Conservation (phyloP, 2,797 vertebrate genomes). For the Eremophila alpestris region DNA sequence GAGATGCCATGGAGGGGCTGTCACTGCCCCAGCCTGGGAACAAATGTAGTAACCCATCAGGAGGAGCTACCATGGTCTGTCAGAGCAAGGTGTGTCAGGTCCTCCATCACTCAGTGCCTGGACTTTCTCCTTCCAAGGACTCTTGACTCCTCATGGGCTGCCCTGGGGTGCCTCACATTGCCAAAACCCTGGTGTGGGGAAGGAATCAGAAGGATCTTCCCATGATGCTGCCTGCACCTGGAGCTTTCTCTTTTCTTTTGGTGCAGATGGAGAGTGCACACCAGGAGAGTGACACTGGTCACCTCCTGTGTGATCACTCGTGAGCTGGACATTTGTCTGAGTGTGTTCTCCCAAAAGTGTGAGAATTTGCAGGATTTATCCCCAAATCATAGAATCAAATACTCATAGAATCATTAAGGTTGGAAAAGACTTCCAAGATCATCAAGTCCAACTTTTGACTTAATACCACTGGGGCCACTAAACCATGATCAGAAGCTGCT, state of each 20-base stretch:
- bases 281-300: background rate
- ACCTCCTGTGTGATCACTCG: fast-evolving
- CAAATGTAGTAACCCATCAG: background rate
- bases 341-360: background rate
- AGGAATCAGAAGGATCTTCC: background rate
- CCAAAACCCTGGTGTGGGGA: background rate
- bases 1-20: background rate
- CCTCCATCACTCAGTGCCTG: background rate
- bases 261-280: background rate
- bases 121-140: background rate
- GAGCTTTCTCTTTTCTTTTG: background rate
- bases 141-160: background rate
- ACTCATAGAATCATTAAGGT: background rate
- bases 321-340: background rate
- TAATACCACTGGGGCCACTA: background rate
- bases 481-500: background rate
- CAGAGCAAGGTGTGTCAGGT: background rate
- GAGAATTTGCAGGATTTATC: background rate
- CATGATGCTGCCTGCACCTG: background rate
- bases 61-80: background rate
- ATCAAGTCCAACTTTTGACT: background rate
- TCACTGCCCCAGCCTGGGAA: fast-evolving
- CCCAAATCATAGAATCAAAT: background rate
- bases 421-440: background rate
- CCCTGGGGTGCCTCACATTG: background rate